Base-by-base conservation (phyloP, 1,140 invertebrate genomes). In the Polypedilum pembai region DNA sequence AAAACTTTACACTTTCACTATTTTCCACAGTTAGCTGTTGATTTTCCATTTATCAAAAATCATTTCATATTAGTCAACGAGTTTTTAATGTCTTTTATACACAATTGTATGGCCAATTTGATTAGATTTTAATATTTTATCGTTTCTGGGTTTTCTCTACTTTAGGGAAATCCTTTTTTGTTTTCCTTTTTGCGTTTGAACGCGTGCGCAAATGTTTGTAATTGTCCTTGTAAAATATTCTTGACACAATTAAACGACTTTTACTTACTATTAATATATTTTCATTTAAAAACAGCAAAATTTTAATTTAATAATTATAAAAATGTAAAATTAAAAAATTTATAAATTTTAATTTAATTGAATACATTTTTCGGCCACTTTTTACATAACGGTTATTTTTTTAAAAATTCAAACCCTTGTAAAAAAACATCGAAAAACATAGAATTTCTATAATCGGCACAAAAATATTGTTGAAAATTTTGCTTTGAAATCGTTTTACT, bases 1-100 rank as follows among this genome's bases (percentile, higher is more conserved):
- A 69, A 69, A 69, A 56, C 45, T n/a, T 69, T 69, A 69, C 65
- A 69, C 17, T 69, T 69, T 69, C 65, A 69, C 65, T 69, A 69
- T 56, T 56, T n/a, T 69, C 65, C 65, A 69, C 65, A 5, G 65
- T 10, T 18, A 69, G 18, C 20, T 69, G 17, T 18, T 69, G 65
- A 18, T 20, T 69, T 69, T 69, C 65, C 65, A 69, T 69, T 20
- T 18, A 69, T 8, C 18, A 10, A 18, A n/a, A 8, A 20, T 20
- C 20, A 20, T 20, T 18, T 69, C 65, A 21, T 20, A 8, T 5
- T 69, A 1, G 8, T 18, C 18, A 18, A 69, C 17, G 18, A 18
- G 18, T 69, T 69, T 21, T 69, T 18, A 18, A 8, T n/a, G 17
- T 18, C 17, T 69, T 69, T 69, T 18, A 7, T 56, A 3, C 4